A percentile compares a stretch with the other conserved stretches of the same genome.
phyloP scores from a whole-genome alignment of 2,888 invertebrate genomes.

The Pristionchus entomophagus region DNA sequence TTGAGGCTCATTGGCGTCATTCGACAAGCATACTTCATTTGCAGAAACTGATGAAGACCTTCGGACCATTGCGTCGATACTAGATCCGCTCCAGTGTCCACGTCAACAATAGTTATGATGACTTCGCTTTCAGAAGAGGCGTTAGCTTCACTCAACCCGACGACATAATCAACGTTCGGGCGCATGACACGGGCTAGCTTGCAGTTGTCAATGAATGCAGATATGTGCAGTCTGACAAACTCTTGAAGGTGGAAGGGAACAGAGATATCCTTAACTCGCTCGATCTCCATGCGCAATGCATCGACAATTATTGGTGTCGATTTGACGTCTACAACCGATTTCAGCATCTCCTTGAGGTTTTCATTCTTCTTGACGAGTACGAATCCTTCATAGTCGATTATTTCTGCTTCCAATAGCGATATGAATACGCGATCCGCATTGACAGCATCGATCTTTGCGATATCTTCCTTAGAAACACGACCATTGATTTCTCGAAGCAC shows the following conservation, averaged over 20 bases:
- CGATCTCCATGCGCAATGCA: background rate
- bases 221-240: background rate
- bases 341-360: too few species aligned
- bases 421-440: background rate
- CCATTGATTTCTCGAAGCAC: background rate
- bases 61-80: conserved; percentile 76
- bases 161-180: conserved; percentile 49
- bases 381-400: background rate
- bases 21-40: conserved; percentile 76
- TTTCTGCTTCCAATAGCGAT: background rate
- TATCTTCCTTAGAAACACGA: background rate
- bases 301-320: background rate
- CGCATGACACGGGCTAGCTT: background rate
- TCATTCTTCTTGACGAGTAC: background rate
- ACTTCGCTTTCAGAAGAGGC: background rate
- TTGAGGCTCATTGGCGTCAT: conserved; percentile 75
- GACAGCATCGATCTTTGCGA: background rate
- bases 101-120: conserved; percentile 51
- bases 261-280: background rate
- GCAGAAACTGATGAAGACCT: conserved; percentile 68
- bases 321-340: background rate
- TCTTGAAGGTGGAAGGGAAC: background rate
- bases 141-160: conserved; percentile 42
- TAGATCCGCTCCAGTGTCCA: conserved; percentile 76
- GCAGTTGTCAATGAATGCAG: background rate